Base-by-base conservation (phyloP, 2,797 vertebrate genomes). In the Ceyx erithaca region DNA sequence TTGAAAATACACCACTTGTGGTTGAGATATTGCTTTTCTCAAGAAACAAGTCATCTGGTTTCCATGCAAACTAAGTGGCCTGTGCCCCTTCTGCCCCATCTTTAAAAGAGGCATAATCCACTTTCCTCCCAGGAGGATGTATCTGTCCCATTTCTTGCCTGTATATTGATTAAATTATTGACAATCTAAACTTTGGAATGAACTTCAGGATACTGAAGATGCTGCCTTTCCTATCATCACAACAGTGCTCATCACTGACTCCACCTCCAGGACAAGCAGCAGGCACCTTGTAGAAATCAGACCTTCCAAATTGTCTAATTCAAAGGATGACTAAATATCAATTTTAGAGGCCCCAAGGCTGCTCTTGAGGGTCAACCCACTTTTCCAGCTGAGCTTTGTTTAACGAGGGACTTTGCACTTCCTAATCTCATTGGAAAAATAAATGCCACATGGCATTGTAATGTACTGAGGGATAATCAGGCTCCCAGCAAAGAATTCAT, bases 351-450 rank as follows among this genome's bases (percentile, higher is more conserved):
- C n/a, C 45, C 52, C 59, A 78, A 70, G 30, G 28, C n/a, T 85
- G 51, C 58, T 80, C 45, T n/a, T 2, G 3, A 9, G 51, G 23
- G 28, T 51, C 51, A 76, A 61, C 30, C 5, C 35, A 66, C 26
- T 69, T 83, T 86, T 90, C 69, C 70, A 93, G 79, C 45, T 67
- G 52, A 94, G 81, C 37, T 89, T 85, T 89, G 78, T 83, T 93
- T 93, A 90, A 94, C 63, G 81, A 76, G 26, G 35, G 85, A 92
- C 80, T 93, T 94, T 68, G 67, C 94, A 83, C 81, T 76, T 94
- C 67, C 63, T 87, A 81, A 92, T 85, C 81, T 92, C 59, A 85
- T 85, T 43, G 48, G 67, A 94, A 95, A 95, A 94, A 95, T 85
- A 94, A 84, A 83, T 83, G 84, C 85, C 79, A 93, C 84, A 76